Conservation (phyloP, 2,888 invertebrate species). For the Cephus sareptanus region DNA sequence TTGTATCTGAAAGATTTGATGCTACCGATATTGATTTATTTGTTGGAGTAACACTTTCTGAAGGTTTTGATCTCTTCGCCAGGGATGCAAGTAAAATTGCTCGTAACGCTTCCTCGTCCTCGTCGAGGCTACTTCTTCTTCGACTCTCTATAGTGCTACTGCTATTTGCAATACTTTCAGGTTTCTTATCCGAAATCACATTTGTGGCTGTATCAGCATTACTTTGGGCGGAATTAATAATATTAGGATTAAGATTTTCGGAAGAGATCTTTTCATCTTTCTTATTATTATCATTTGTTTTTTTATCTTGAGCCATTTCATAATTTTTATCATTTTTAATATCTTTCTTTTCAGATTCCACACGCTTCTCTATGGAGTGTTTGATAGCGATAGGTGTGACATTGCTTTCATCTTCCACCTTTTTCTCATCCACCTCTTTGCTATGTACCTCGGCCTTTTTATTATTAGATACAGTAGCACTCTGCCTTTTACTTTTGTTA, state of each 20-base stretch:
- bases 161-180: not conserved
- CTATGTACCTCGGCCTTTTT: not conserved
- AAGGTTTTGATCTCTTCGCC: conserved; percentile 44
- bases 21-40: not conserved
- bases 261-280: not conserved
- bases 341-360: not conserved
- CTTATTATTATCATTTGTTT: not conserved
- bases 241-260: not conserved
- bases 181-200: not conserved
- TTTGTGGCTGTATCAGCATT: not conserved
- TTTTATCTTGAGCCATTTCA: no score
- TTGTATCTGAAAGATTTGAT: not conserved
- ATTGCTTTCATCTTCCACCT: not conserved
- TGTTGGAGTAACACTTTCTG: conserved; percentile 6
- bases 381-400: no score
- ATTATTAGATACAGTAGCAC: not conserved
- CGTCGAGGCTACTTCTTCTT: conserved; percentile 52
- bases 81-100: conserved; percentile 56
- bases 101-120: conserved; percentile 59
- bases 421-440: not conserved
- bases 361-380: not conserved
- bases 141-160: conserved; percentile 16
- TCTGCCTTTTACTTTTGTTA: not conserved
- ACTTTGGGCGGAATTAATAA: not conserved
- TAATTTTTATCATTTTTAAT: not conserved